Conservation (phyloP, 2,113 vertebrate species). For the Cottus gobio region DNA sequence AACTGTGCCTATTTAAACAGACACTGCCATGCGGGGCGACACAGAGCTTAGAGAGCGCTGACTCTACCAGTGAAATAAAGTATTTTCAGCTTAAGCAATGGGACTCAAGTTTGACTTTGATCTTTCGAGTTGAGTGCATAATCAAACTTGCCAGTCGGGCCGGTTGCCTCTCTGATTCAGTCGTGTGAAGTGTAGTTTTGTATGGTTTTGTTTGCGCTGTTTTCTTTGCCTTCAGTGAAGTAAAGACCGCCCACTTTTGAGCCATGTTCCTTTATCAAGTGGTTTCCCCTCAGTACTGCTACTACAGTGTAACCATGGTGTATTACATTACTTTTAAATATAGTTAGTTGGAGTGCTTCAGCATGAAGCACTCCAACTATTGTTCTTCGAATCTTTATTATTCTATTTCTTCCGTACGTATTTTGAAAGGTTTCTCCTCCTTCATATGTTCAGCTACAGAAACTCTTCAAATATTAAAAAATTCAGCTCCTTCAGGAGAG, state of each 20-base stretch:
- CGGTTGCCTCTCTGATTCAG: slow-evolving; percentile 62
- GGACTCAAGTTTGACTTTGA: slow-evolving; percentile 47
- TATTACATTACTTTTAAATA: slow-evolving; percentile 79
- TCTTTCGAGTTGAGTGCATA: slow-evolving; percentile 25
- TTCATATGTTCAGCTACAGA: too few species aligned
- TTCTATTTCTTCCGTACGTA: too few species aligned
- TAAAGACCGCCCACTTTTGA: slow-evolving; percentile 81
- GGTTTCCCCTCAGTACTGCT: slow-evolving; percentile 74
- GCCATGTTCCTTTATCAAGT: slow-evolving; percentile 82
- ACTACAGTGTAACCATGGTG: slow-evolving; percentile 76
- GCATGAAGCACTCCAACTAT: too few species aligned
- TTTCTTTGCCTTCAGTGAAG: slow-evolving; percentile 84
- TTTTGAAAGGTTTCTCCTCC: too few species aligned
- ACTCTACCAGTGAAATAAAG: slow-evolving; percentile 62
- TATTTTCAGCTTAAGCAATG: slow-evolving; percentile 41
- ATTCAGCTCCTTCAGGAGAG: too few species aligned
- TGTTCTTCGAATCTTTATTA: too few species aligned
- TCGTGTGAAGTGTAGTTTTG: slow-evolving; percentile 75
- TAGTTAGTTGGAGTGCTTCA: too few species aligned
- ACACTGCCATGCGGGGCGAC: slow-evolving; percentile 77
- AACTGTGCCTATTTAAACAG: slow-evolving; percentile 86
- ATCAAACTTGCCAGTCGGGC: slow-evolving; percentile 58
- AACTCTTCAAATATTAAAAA: too few species aligned
- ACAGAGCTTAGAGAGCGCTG: slow-evolving; percentile 65
- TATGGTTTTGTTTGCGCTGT: slow-evolving; percentile 77